Conservation (phyloP, 2,797 vertebrate species). For the Enteromius argenteus region DNA sequence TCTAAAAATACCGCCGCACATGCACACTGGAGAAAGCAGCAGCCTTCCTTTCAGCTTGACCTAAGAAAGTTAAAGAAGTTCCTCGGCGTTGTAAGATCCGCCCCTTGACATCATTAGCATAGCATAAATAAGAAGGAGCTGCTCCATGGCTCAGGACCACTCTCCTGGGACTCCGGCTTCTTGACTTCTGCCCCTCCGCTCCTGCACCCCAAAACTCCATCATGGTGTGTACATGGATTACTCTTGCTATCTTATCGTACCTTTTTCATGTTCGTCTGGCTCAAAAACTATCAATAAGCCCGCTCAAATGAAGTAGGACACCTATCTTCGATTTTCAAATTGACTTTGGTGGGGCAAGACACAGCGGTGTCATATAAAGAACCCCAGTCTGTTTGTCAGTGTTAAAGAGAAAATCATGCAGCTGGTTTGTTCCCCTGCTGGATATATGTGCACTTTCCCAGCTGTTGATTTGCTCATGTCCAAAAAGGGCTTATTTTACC, state of each 20-base stretch:
- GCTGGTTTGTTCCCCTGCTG: not conserved
- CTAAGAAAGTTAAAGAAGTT: conserved; percentile 98
- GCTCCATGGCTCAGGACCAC: conserved; percentile 83
- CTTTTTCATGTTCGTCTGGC: conserved; percentile 30
- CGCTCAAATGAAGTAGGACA: conserved; percentile 34
- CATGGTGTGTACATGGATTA: conserved; percentile 94
- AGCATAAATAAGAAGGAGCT: conserved; percentile 88
- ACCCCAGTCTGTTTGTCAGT: conserved; percentile 1
- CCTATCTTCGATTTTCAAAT: conserved; percentile 13
- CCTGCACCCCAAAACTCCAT: conserved; percentile 80
- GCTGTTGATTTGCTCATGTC: not conserved
- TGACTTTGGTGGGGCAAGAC: not conserved
- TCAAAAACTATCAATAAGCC: conserved; percentile 45
- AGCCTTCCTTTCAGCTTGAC: conserved; percentile 88
- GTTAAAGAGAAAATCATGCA: conserved; percentile 18
- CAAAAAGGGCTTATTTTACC: not conserved
- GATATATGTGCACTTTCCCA: not conserved
- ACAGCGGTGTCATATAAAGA: not conserved
- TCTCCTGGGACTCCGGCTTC: conserved; percentile 82
- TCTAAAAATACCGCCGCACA: conserved; percentile 89
- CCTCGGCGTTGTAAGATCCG: conserved; percentile 83
- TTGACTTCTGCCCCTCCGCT: conserved; percentile 78
- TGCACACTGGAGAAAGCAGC: conserved; percentile 70
- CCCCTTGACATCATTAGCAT: conserved; percentile 80
- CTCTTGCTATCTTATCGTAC: conserved; percentile 72